phyloP scores from a whole-genome alignment of 2,797 vertebrate genomes.

The Mormyrus proboscirostris region DNA sequence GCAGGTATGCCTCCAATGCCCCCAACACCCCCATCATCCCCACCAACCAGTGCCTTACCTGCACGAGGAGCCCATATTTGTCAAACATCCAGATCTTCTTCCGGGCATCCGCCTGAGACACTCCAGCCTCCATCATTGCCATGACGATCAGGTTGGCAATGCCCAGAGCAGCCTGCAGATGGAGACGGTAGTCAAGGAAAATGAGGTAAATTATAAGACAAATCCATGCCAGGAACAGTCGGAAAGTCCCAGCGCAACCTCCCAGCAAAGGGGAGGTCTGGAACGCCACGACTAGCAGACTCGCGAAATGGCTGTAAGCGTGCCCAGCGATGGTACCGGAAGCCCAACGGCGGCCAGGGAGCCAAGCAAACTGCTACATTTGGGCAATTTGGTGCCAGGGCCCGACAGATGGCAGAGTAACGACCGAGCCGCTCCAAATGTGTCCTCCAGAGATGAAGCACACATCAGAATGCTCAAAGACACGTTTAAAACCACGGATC shows the following conservation, averaged over 20 bases:
- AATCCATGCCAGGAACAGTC: background rate
- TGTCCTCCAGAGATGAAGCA: background rate
- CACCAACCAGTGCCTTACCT: conserved; percentile 60
- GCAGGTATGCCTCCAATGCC: conserved; percentile 30
- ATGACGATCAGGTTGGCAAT: conserved; percentile 95
- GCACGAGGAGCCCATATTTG: conserved; percentile 77
- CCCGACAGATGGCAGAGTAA: conserved; percentile 6
- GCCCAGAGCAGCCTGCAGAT: conserved; percentile 80
- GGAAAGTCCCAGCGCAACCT: background rate
- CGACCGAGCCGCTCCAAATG: background rate
- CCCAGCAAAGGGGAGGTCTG: background rate
- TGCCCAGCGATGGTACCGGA: background rate
- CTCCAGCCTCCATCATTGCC: conserved; percentile 81
- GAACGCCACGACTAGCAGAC: background rate
- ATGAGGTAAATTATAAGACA: background rate
- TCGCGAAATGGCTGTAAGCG: background rate
- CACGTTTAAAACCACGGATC: background rate
- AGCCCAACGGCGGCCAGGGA: background rate
- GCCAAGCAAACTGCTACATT: background rate
- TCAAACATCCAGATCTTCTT: conserved; percentile 92
- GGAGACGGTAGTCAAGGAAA: background rate
- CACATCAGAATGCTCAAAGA: background rate
- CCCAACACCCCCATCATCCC: background rate
- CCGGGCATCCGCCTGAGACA: conserved; percentile 70
- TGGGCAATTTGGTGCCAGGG: background rate